These are phyloP conservation scores for Thymelicus sylvestris DNA, from an alignment of 2,888 invertebrate genomes.

Conservation along the genomic window DNA sequence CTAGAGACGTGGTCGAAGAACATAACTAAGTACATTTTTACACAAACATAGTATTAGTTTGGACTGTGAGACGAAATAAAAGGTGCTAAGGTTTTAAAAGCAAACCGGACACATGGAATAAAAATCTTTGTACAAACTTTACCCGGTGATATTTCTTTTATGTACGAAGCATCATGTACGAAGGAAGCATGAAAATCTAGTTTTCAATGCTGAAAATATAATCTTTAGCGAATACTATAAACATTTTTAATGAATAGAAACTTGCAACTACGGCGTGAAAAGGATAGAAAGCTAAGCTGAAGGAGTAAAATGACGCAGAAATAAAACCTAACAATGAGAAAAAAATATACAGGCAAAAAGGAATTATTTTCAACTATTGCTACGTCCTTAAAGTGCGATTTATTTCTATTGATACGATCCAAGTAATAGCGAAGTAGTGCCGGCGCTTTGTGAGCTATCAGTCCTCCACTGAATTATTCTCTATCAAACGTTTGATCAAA, in stretches of 20 bases:
- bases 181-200: neutral
- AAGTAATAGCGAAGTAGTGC: neutral
- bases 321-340: no score
- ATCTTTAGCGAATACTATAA: neutral
- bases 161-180: neutral
- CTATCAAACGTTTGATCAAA: conserved; percentile 6
- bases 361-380: neutral
- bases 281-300: neutral
- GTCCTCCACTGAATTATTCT: neutral
- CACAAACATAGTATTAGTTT: no score
- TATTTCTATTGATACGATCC: conserved; percentile 9
- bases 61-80: no score
- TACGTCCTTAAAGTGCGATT: neutral
- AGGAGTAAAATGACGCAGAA: no score
- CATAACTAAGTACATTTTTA: no score
- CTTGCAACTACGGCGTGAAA: neutral
- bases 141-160: no score
- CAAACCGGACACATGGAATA: no score
- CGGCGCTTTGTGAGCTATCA: conserved; percentile 6
- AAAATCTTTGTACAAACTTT: no score
- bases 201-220: neutral
- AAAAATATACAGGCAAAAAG: neutral
- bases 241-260: no score
- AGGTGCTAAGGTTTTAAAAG: no score
- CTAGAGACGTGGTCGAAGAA: no score